phyloP scores from a whole-genome alignment of 2,113 vertebrate genomes.

The Cynopterus brachyotis region DNA sequence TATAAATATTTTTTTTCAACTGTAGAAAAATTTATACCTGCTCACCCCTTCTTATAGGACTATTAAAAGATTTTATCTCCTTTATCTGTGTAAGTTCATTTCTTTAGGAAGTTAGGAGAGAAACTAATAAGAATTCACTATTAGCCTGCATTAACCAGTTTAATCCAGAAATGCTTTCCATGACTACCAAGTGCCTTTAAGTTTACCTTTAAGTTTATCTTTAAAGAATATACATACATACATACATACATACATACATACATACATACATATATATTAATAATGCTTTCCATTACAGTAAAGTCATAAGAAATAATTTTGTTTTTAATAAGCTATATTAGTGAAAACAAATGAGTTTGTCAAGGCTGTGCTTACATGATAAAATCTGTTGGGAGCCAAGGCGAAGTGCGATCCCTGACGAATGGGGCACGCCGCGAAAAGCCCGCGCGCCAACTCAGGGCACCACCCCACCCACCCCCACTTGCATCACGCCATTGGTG shows the following conservation, averaged over 20 bases:
- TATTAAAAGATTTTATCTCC: background rate
- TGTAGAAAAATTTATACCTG: background rate
- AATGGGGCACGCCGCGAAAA: too few species aligned
- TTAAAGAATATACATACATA: background rate
- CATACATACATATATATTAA: background rate
- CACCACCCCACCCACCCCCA: too few species aligned
- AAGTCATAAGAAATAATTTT: conserved; percentile 27
- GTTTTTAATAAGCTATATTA: background rate
- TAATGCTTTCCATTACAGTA: background rate
- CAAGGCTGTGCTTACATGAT: background rate
- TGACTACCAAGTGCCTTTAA: background rate
- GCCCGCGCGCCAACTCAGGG: too few species aligned
- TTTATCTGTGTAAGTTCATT: background rate
- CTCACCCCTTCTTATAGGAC: background rate
- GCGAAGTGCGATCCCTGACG: too few species aligned
- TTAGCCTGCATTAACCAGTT: background rate
- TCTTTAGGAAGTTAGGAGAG: background rate
- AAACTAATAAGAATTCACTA: background rate
- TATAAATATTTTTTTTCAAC: conserved; percentile 43
- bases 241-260: background rate
- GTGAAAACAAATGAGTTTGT: background rate
- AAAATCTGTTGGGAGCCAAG: too few species aligned
- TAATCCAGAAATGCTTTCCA: background rate
- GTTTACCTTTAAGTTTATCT: background rate
- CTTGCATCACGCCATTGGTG: too few species aligned